These are phyloP conservation scores for Neodon shergylaensis DNA, from an alignment of 2,113 vertebrate genomes.

Conservation along the genomic window DNA sequence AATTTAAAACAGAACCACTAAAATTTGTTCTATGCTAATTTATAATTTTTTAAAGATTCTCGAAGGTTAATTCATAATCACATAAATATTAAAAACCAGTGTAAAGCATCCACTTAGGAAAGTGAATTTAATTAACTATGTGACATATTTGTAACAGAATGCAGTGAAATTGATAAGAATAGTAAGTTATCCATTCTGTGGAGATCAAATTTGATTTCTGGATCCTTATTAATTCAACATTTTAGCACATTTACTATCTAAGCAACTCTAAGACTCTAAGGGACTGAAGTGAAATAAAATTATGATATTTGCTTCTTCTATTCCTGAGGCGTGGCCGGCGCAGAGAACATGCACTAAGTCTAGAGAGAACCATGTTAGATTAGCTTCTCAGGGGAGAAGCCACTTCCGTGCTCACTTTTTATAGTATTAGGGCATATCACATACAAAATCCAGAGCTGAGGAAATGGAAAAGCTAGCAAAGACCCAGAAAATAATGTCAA, in stretches of 20 bases:
- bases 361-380: neutral
- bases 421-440: neutral
- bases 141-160: neutral
- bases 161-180: slow-evolving; percentile 46
- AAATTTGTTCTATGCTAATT: slow-evolving; percentile 29
- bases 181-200: neutral
- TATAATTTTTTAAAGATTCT: slow-evolving; percentile 27
- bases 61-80: neutral
- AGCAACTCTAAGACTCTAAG: slow-evolving; percentile 12
- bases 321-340: neutral
- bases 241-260: neutral
- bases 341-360: neutral
- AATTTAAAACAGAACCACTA: neutral
- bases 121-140: neutral
- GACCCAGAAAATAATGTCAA: neutral
- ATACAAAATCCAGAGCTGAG: neutral
- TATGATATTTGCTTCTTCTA: neutral
- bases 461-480: slow-evolving; percentile 5
- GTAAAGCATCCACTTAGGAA: slow-evolving; percentile 33
- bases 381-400: neutral
- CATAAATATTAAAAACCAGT: slow-evolving; percentile 30
- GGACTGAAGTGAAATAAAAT: neutral
- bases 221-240: slow-evolving; percentile 38
- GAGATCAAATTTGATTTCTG: slow-evolving; percentile 23
- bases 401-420: neutral